phyloP scores from a whole-genome alignment of 2,888 invertebrate genomes.

The Papilio demoleus region DNA sequence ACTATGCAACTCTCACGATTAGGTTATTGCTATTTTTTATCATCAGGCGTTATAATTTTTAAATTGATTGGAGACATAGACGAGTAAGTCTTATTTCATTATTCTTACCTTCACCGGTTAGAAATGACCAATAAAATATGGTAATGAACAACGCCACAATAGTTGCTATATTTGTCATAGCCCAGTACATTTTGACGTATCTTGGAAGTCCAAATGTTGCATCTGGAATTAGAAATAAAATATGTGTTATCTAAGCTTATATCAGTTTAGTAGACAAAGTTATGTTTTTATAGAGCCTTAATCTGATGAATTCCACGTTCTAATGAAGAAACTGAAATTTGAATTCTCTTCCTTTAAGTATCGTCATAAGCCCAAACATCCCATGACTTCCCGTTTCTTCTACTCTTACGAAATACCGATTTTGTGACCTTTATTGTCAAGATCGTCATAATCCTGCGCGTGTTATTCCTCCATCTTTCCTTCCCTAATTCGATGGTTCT shows the following conservation, averaged over 20 bases:
- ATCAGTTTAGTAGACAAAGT: too few relatives aligned
- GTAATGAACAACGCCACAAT: constrained; percentile 73
- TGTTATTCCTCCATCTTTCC: neutral
- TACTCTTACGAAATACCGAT: neutral
- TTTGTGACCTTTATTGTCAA: neutral
- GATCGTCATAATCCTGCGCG: neutral
- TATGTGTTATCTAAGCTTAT: neutral
- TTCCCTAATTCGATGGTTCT: neutral
- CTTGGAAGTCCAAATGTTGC: constrained; percentile 60
- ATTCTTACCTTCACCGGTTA: constrained; percentile 57
- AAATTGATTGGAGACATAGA: too few relatives aligned
- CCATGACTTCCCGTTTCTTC: neutral
- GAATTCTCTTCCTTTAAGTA: too few relatives aligned
- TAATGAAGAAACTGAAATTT: too few relatives aligned
- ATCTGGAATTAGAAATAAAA: constrained; percentile 58
- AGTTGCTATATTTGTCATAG: constrained; percentile 60
- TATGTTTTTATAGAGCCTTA: too few relatives aligned
- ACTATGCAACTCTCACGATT: neutral
- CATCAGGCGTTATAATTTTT: neutral
- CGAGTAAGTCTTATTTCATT: too few relatives aligned
- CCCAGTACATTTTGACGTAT: constrained; percentile 71
- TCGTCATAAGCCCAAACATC: neutral
- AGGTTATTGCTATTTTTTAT: neutral
- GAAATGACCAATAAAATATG: constrained; percentile 69
- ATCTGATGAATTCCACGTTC: too few relatives aligned